Evolutionary conservation across 2,888 invertebrate species (phyloP).

Genomic region (Strigamia crassipes): DNA sequence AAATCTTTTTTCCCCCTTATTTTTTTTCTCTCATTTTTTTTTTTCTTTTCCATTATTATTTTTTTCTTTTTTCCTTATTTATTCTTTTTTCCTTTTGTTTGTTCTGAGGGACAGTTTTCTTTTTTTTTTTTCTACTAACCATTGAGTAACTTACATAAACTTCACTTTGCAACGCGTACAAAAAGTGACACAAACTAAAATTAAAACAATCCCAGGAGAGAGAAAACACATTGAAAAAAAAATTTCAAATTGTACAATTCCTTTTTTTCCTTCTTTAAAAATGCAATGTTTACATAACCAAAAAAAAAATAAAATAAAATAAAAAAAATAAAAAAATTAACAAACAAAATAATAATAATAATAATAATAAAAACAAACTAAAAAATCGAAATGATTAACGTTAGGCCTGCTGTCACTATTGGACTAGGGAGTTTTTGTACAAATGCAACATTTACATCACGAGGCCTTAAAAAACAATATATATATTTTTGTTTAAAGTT

Average conservation of each 20-base stretch:
- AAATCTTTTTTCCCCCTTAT: neutral
- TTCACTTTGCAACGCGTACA: neutral
- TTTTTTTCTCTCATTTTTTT: neutral
- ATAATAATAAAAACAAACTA: neutral
- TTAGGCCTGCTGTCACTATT: neutral
- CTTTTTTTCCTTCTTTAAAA: neutral
- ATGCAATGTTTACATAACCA: neutral
- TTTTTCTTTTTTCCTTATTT: neutral
- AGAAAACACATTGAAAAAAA: slow-evolving; percentile 17
- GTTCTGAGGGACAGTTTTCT: neutral
- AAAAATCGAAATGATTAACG: neutral
- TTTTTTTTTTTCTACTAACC: neutral
- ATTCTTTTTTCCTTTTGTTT: neutral
- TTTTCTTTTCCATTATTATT: neutral
- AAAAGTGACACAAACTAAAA: neutral
- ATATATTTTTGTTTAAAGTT: neutral
- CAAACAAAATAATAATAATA: too few relatives aligned
- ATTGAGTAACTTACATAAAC: neutral
- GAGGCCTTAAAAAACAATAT: neutral
- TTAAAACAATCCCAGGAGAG: slow-evolving; percentile 8
- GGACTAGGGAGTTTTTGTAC: slow-evolving; percentile 25
- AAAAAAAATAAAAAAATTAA: neutral
- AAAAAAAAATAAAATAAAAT: neutral
- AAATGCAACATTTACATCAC: slow-evolving; percentile 18
- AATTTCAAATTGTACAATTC: neutral